phyloP scores from a whole-genome alignment of 2,797 vertebrate species.

The Eulemur albifrons region DNA sequence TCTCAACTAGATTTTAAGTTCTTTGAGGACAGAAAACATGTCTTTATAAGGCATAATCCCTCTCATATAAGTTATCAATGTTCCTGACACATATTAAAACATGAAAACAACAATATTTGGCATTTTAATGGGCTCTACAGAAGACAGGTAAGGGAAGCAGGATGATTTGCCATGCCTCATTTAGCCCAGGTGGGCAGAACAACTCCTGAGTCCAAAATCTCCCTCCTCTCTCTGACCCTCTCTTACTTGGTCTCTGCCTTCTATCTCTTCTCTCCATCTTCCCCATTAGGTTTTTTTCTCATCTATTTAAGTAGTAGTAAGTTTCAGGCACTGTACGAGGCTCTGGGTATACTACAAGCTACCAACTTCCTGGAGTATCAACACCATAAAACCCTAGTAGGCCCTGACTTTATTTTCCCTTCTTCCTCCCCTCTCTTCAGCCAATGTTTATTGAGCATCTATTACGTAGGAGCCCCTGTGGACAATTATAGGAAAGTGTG shows the following conservation, averaged over 20 bases:
- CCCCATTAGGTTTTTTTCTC: not conserved
- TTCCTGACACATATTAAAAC: not conserved
- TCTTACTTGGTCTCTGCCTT: not conserved
- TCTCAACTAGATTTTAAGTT: not conserved
- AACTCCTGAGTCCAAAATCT: rapidly evolving
- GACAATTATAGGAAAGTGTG: not conserved
- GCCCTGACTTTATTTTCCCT: not conserved
- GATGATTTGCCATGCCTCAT: rapidly evolving
- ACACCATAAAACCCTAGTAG: not conserved
- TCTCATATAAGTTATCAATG: not conserved
- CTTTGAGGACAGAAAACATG: not conserved
- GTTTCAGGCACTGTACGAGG: not conserved
- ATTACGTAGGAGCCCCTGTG: rapidly evolving
- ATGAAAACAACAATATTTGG: not conserved
- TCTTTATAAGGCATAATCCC: not conserved
- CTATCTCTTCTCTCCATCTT: not conserved
- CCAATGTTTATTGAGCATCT: not conserved
- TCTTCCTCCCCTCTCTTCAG: not conserved
- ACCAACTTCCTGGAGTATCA: no score
- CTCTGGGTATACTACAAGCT: not conserved
- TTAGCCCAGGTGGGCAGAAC: not conserved
- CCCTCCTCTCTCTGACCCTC: not conserved
- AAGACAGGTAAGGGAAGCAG: rapidly evolving
- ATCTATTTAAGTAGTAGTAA: no score
- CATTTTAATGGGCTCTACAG: not conserved